Evolutionary conservation across 2,888 invertebrate genomes (phyloP), one percentile per base, ranked within the genome.

Genomic region (Lochmaea capreae): DNA sequence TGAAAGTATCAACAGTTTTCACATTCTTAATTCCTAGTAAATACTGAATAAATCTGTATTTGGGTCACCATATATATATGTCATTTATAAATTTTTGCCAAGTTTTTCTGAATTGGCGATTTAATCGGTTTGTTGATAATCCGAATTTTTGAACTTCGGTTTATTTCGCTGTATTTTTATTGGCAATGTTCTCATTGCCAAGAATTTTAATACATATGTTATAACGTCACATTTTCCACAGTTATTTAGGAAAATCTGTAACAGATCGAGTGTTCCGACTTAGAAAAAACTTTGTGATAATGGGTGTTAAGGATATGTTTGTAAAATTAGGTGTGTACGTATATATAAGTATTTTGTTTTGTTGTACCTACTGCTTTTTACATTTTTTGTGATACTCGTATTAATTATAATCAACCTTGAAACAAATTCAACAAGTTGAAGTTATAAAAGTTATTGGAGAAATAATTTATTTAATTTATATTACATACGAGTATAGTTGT

Each of bases 131-230:
- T 65, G 58, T 65, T 71, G 42, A 63, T 22, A 6, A 65, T 65
- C 16, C 65, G 57, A 65, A 58, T 58, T 65, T 71, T 65, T 33
- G 42, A 42, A 33, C 54, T 16, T 71, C 71, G 65, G 46, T 18
- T 71, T 6, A 11, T 54, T 58, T 71, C 71, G 65, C 42, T 9
- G 14, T 58, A 65, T 65, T 65, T 71, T 65, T 65, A 42, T 71
- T 65, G 61, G 65, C 65, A 12, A 70, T 71, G 65, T 58, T 65
- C 57, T 42, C 65, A 42, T 57, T 71, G 71, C 71, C 71, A 71
- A 71, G 71, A 71, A 71, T 65, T 71, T 46, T 63, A 42, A 68
- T 57, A 65, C 43, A 70, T 54, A 57, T 54, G 54, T 63, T 61
- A 39, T 39, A 52, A 54, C 70, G 57, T 67, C 54, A 67, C 22